Conservation (phyloP, 2,888 invertebrate species). For the Troilus luridus region DNA sequence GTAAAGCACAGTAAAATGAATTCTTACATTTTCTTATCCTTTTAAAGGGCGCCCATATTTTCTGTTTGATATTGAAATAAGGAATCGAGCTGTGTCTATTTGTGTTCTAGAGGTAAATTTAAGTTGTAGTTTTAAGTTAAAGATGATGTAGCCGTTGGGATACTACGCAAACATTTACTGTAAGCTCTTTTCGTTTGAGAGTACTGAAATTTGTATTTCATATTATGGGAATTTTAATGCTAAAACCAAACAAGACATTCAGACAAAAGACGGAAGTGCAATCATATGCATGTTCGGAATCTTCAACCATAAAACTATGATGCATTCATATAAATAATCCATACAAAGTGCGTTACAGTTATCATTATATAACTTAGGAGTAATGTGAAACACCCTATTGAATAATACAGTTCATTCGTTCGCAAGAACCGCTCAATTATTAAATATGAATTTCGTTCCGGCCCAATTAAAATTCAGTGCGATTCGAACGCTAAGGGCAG, state of each 20-base stretch:
- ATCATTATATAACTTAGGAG: not conserved
- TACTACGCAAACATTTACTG: no score
- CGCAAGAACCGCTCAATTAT: not conserved
- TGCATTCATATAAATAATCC: not conserved
- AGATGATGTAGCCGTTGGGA: no score
- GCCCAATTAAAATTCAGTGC: not conserved
- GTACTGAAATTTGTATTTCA: no score
- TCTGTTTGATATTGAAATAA: no score
- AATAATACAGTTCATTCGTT: not conserved
- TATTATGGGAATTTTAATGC: not conserved
- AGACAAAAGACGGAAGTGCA: not conserved
- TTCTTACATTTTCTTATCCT: no score
- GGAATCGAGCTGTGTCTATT: no score
- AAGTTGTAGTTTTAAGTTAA: no score
- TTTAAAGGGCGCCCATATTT: no score
- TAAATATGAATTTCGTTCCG: constrained; percentile 2
- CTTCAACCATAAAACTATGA: not conserved
- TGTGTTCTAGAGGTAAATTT: no score
- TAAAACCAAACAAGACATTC: not conserved
- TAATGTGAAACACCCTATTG: not conserved
- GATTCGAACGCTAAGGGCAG: not conserved
- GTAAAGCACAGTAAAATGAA: no score
- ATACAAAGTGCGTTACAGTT: not conserved
- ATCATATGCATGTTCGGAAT: not conserved
- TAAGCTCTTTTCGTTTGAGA: no score